These are phyloP conservation scores for Pseudococcus jackbeardsleyi DNA, from an alignment of 2,888 invertebrate species.

Conservation along the genomic window DNA sequence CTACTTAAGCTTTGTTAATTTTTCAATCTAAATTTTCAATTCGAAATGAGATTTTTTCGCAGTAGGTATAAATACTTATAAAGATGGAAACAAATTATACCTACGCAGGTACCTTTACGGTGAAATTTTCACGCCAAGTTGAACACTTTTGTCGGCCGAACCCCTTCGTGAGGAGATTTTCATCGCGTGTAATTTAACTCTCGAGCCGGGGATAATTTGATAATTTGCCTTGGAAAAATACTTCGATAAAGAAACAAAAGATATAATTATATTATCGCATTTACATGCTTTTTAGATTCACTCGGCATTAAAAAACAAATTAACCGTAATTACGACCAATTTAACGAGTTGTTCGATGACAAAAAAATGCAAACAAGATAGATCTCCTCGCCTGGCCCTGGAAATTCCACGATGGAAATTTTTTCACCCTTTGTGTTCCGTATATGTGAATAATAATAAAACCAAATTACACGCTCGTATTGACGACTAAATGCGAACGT, in stretches of 20 bases:
- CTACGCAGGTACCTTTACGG: too few relatives aligned
- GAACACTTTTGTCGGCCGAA: background rate
- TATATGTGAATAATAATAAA: slow-evolving; percentile 43
- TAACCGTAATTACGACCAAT: slow-evolving; percentile 28
- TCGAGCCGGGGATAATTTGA: background rate
- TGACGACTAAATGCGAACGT: slow-evolving; percentile 48
- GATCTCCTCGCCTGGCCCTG: background rate
- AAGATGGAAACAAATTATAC: background rate
- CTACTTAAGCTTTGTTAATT: background rate
- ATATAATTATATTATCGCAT: slow-evolving; percentile 34
- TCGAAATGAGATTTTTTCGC: background rate
- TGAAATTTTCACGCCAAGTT: too few relatives aligned
- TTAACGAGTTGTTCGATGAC: slow-evolving; percentile 42
- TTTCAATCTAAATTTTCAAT: slow-evolving; percentile 7
- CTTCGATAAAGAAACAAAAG: background rate
- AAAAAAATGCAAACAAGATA: slow-evolving; percentile 32
- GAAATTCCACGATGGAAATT: background rate
- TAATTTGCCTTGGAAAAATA: background rate
- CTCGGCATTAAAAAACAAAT: slow-evolving; percentile 31
- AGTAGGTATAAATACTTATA: background rate
- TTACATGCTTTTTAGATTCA: slow-evolving; percentile 13
- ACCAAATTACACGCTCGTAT: slow-evolving; percentile 50
- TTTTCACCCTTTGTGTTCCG: background rate
- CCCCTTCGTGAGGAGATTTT: background rate
- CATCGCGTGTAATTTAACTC: background rate